phyloP scores from a whole-genome alignment of 1,140 invertebrate genomes.

The Tyrophagus putrescentiae region DNA sequence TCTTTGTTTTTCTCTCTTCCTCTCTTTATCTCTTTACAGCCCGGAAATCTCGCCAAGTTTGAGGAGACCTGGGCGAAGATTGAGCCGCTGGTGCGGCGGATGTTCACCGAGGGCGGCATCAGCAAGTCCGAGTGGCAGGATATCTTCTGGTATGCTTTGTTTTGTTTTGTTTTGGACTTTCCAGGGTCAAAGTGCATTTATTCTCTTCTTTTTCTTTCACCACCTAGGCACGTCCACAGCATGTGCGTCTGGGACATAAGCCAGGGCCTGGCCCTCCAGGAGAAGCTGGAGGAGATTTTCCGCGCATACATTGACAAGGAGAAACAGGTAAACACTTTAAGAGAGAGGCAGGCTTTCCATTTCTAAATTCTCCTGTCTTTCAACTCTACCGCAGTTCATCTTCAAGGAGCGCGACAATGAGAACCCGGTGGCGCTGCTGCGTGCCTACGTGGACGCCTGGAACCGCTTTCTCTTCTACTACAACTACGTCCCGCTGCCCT shows the following conservation, averaged over 20 bases:
- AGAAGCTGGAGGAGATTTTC: slow-evolving; percentile 79
- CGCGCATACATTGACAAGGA: slow-evolving; percentile 62
- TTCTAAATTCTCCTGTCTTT: slow-evolving; percentile 1
- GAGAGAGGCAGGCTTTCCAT: not conserved
- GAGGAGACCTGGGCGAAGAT: slow-evolving; percentile 91
- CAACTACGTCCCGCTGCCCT: slow-evolving; percentile 87
- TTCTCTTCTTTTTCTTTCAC: not conserved
- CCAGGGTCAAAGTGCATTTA: too few relatives aligned
- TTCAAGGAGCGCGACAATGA: slow-evolving; percentile 68
- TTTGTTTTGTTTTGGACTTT: slow-evolving; percentile 11
- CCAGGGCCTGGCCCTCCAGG: slow-evolving; percentile 60
- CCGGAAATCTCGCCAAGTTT: too few relatives aligned
- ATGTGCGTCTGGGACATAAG: slow-evolving; percentile 94
- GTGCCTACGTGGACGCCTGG: slow-evolving; percentile 93
- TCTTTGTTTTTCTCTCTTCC: too few relatives aligned
- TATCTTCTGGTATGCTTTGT: slow-evolving; percentile 56
- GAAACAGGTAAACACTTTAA: not conserved
- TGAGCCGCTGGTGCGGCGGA: slow-evolving; percentile 76
- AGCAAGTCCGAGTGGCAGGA: slow-evolving; percentile 93
- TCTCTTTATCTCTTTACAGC: too few relatives aligned
- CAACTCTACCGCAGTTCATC: slow-evolving; percentile 26
- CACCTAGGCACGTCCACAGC: slow-evolving; percentile 55
- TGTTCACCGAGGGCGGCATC: slow-evolving; percentile 71
- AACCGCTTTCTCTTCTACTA: slow-evolving; percentile 94
- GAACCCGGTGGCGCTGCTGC: slow-evolving; percentile 86